Conservation (phyloP, 1,140 invertebrate genomes). For the Sycophila sp. region DNA sequence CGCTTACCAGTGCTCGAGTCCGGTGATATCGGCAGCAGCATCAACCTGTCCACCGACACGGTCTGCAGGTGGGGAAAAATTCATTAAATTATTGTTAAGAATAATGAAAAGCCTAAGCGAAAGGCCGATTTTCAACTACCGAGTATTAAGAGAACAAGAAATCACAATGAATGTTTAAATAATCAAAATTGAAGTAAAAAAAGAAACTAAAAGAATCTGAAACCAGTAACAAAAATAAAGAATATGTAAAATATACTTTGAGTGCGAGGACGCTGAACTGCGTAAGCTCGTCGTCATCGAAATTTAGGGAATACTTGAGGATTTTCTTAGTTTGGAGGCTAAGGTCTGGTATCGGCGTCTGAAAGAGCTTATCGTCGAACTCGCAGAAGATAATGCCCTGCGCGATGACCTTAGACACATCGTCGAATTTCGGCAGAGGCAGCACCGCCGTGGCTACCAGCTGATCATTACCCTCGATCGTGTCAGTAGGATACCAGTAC, state of each 20-base stretch:
- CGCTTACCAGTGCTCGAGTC: conserved; percentile 16
- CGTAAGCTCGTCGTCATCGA: conserved; percentile 23
- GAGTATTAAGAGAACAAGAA: too few species aligned
- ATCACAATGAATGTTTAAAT: too few species aligned
- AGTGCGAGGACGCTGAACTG: conserved; percentile 46
- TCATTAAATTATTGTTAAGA: too few species aligned
- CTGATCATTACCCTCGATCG: conserved; percentile 39
- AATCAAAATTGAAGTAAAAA: too few species aligned
- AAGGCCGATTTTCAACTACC: too few species aligned
- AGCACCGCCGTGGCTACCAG: conserved; percentile 50
- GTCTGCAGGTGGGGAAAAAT: conserved; percentile 19
- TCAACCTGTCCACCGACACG: conserved; percentile 45
- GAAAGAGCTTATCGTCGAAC: conserved; percentile 49
- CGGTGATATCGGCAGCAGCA: conserved; percentile 39
- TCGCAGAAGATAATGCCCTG: conserved; percentile 53
- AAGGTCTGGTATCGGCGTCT: conserved; percentile 46
- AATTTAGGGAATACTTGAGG: conserved; percentile 42
- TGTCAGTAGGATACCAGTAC: conserved; percentile 40
- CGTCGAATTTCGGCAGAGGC: conserved; percentile 53
- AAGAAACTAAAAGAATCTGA: neutral
- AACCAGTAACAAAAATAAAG: neutral
- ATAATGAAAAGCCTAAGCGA: too few species aligned
- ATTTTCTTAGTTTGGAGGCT: conserved; percentile 42
- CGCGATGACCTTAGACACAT: conserved; percentile 32
- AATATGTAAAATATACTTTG: too few species aligned